Evolutionary conservation across 2,113 vertebrate genomes (phyloP).

Genomic region (Sisor rabdophorus): DNA sequence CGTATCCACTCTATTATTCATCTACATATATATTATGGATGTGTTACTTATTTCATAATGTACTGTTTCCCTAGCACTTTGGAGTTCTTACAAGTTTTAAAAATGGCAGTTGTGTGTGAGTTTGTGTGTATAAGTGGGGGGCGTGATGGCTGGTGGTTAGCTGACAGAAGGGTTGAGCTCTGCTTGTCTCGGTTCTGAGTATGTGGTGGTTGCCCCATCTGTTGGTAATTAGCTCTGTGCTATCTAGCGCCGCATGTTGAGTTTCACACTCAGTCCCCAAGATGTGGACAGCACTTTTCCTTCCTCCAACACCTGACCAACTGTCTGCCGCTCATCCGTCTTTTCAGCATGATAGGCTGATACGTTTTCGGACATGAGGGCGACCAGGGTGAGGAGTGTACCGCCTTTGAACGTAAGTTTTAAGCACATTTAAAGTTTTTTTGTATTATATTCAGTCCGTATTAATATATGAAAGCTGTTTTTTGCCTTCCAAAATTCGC

Average conservation of each 20-base stretch:
- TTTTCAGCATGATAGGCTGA: background rate
- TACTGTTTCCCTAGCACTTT: background rate
- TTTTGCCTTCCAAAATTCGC: too few relatives aligned
- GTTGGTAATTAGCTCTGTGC: slow-evolving; percentile 68
- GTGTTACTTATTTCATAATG: background rate
- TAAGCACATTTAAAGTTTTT: background rate
- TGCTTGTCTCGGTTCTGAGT: slow-evolving; percentile 56
- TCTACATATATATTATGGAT: too few relatives aligned
- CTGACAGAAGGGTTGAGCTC: slow-evolving; percentile 67
- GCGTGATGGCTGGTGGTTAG: slow-evolving; percentile 46
- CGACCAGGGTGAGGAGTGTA: too few relatives aligned
- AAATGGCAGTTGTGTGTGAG: background rate
- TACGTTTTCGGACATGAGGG: background rate
- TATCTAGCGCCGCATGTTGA: slow-evolving; percentile 54
- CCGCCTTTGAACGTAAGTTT: background rate
- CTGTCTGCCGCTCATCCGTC: slow-evolving; percentile 5
- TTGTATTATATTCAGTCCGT: background rate
- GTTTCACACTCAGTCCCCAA: slow-evolving; percentile 46
- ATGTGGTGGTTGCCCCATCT: slow-evolving; percentile 72
- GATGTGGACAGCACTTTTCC: slow-evolving; percentile 47
- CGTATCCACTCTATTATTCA: too few relatives aligned
- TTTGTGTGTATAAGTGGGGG: slow-evolving; percentile 28
- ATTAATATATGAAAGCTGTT: background rate
- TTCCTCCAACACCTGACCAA: slow-evolving; percentile 20
- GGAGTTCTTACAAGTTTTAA: slow-evolving; percentile 5